phyloP scores from a whole-genome alignment of 1,140 invertebrate genomes.

The Lutraria rhynchaena region DNA sequence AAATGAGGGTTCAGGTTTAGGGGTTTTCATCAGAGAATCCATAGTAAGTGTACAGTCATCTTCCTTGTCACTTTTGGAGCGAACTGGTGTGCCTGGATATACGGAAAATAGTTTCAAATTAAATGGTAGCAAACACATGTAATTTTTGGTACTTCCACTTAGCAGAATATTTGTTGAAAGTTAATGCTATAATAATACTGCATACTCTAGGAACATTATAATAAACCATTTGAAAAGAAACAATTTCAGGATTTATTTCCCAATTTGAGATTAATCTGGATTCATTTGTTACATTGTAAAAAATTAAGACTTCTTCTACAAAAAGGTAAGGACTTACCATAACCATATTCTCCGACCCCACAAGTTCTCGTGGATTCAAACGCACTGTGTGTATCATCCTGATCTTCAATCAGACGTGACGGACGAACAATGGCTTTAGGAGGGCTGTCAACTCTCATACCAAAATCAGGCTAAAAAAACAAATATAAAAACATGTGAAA shows the following conservation, averaged over 20 bases:
- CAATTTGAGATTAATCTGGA: too few relatives aligned
- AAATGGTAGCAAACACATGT: too few relatives aligned
- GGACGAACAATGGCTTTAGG: constrained; percentile 51
- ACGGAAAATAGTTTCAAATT: too few relatives aligned
- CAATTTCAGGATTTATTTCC: too few relatives aligned
- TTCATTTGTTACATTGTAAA: too few relatives aligned
- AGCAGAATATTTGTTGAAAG: too few relatives aligned
- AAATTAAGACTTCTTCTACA: too few relatives aligned
- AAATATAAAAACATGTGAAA: too few relatives aligned
- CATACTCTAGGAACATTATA: too few relatives aligned
- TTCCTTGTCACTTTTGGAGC: background rate
- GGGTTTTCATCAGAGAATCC: constrained; percentile 40
- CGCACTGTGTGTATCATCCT: constrained; percentile 22
- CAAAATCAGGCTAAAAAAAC: constrained; percentile 72
- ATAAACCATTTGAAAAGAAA: too few relatives aligned
- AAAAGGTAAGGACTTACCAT: constrained; percentile 39
- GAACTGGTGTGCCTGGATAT: constrained; percentile 21
- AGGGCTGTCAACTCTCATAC: constrained; percentile 66
- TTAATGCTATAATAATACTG: too few relatives aligned
- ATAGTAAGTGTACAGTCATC: constrained; percentile 25
- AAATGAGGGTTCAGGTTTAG: background rate
- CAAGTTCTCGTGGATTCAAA: constrained; percentile 35
- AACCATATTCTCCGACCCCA: constrained; percentile 46
- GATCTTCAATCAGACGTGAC: constrained; percentile 28
- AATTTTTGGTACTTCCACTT: too few relatives aligned